A percentile compares a stretch with the other conserved stretches of the same genome.
Conservation (phyloP, 2,888 invertebrate species). For the Nymphalis urticae region DNA sequence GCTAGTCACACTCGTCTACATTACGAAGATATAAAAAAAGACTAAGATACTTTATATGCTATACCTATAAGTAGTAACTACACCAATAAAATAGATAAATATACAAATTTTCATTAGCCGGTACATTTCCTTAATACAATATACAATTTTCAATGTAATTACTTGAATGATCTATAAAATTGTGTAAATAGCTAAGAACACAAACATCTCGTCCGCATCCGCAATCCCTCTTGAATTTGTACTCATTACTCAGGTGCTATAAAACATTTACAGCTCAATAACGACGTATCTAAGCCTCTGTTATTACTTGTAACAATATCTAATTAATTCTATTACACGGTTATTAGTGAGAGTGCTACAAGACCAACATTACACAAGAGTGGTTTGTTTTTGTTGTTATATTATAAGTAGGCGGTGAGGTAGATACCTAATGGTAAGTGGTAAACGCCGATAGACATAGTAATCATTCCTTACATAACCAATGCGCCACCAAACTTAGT, state of each 20-base stretch:
- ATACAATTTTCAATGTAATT: conserved; percentile 6
- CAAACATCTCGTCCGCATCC: background rate
- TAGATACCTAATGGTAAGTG: too few species aligned
- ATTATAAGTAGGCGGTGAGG: too few species aligned
- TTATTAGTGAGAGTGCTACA: conserved; percentile 14
- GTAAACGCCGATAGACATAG: too few species aligned
- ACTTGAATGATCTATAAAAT: background rate
- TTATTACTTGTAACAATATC: conserved; percentile 13
- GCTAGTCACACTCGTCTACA: too few species aligned
- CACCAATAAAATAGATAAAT: background rate
- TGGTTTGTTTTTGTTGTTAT: background rate
- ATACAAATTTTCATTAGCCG: too few species aligned
- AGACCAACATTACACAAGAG: background rate
- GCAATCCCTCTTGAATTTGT: conserved; percentile 8
- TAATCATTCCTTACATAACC: too few species aligned
- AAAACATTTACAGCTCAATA: conserved; percentile 24
- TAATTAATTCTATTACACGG: conserved; percentile 20
- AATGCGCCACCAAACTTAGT: too few species aligned
- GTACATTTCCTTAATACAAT: too few species aligned
- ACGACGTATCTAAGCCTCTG: conserved; percentile 14
- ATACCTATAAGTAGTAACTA: background rate
- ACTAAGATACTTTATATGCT: too few species aligned
- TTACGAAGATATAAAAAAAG: too few species aligned
- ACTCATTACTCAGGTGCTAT: conserved; percentile 5
- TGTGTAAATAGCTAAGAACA: background rate